Evolutionary conservation across 2,797 vertebrate species (phyloP).

Genomic region (Valencia hispanica): DNA sequence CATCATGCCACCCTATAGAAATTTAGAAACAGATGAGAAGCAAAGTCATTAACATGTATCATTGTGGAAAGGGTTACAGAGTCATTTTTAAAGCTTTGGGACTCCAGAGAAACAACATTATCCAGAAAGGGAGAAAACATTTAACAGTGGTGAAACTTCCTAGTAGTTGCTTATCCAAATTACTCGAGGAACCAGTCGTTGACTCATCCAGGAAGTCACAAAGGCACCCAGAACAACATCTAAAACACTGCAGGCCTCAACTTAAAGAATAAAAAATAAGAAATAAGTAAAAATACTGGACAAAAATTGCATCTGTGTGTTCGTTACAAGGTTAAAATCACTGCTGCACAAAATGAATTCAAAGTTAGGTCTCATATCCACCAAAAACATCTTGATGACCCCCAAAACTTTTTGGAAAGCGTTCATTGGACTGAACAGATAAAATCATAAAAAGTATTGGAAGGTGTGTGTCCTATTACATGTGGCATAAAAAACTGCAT

Average conservation of each 20-base stretch:
- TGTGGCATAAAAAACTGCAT: background rate
- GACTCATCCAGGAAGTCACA: slow-evolving; percentile 1
- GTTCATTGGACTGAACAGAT: background rate
- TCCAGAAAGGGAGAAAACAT: background rate
- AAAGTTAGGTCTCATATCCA: background rate
- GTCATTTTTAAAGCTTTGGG: background rate
- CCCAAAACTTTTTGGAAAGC: too few relatives aligned
- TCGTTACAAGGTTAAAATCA: background rate
- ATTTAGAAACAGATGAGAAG: background rate
- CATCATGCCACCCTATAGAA: too few relatives aligned
- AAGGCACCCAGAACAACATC: background rate
- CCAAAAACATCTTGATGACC: too few relatives aligned
- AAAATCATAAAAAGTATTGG: background rate
- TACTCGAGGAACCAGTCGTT: background rate
- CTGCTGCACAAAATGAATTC: background rate
- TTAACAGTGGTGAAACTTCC: background rate
- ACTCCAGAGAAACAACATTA: background rate
- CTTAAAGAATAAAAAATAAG: background rate
- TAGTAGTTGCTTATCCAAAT: background rate
- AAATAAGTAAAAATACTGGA: too few relatives aligned
- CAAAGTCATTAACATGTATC: background rate
- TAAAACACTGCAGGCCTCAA: background rate
- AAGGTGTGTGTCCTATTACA: background rate
- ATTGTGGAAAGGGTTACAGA: background rate
- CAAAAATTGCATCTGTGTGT: background rate